Conservation (phyloP, 2,888 invertebrate genomes). For the Polydesmus complanatus region DNA sequence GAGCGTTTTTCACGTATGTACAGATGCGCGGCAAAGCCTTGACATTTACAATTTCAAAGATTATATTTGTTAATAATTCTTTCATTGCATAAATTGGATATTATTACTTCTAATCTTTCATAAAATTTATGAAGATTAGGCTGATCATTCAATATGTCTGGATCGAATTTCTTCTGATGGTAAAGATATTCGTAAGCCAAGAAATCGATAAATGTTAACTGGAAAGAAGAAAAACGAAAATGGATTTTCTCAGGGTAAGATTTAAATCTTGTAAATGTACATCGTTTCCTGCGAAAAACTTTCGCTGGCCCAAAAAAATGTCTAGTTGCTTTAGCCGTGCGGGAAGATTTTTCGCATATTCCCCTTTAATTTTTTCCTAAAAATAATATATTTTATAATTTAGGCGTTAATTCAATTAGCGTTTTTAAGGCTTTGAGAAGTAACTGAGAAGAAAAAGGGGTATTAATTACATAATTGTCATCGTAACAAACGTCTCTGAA, state of each 20-base stretch:
- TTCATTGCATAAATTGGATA: too few species aligned
- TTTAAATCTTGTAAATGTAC: neutral
- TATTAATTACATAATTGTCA: conserved; percentile 22
- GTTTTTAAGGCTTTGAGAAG: too few species aligned
- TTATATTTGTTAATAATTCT: too few species aligned
- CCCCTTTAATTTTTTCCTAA: neutral
- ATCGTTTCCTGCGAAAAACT: neutral
- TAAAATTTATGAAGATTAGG: conserved; percentile 24
- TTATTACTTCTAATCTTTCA: conserved; percentile 30
- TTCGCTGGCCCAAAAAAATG: neutral
- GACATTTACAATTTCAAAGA: too few species aligned
- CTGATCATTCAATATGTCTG: neutral
- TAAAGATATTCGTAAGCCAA: neutral
- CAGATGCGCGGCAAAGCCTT: too few species aligned
- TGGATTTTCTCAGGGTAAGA: neutral
- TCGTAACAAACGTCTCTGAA: conserved; percentile 31
- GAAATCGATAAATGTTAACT: neutral
- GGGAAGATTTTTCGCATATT: neutral
- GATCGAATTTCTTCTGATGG: neutral
- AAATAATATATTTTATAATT: too few species aligned
- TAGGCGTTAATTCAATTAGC: too few species aligned
- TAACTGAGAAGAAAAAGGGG: too few species aligned
- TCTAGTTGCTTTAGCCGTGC: neutral
- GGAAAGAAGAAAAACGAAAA: neutral
- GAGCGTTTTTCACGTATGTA: too few species aligned